A percentile compares a stretch with the other conserved stretches of the same genome.
phyloP scores from a whole-genome alignment of 37 sponge, comb jelly and placozoan genomes.

The Aplysina aerophoba region DNA sequence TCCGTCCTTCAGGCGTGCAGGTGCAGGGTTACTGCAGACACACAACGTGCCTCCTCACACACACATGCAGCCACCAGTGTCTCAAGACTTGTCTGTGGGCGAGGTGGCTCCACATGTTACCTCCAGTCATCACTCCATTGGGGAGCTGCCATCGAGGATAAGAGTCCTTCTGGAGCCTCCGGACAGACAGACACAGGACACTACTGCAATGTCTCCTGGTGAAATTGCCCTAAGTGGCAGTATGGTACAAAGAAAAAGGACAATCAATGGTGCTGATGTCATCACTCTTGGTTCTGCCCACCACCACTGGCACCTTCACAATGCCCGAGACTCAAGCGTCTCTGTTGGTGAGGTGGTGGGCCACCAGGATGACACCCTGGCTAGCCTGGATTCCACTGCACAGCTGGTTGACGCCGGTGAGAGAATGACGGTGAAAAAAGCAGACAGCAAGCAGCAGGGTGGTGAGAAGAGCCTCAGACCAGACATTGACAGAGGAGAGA shows the following conservation, averaged over 20 bases:
- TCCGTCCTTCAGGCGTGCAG: too few relatives aligned
- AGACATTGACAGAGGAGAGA: too few relatives aligned
- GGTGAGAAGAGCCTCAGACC: too few relatives aligned
- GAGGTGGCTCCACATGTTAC: not conserved
- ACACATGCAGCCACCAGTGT: too few relatives aligned
- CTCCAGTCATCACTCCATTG: not conserved
- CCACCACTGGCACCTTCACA: not conserved
- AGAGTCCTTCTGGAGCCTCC: conserved; percentile 1
- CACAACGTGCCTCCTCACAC: too few relatives aligned
- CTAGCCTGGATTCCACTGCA: not conserved
- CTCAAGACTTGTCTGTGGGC: too few relatives aligned
- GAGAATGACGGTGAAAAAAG: too few relatives aligned
- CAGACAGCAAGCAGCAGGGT: too few relatives aligned
- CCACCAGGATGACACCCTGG: not conserved
- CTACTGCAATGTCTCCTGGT: not conserved
- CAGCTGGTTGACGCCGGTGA: not conserved
- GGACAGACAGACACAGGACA: not conserved
- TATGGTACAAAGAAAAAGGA: not conserved
- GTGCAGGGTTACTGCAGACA: too few relatives aligned
- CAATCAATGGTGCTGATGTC: conserved; percentile 12
- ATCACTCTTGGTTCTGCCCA: not conserved
- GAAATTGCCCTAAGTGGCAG: not conserved
- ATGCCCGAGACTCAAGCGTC: not conserved
- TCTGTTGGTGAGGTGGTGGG: not conserved
- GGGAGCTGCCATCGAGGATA: not conserved